Base-by-base conservation (phyloP, 2,113 vertebrate genomes). In the Microcebus murinus region DNA sequence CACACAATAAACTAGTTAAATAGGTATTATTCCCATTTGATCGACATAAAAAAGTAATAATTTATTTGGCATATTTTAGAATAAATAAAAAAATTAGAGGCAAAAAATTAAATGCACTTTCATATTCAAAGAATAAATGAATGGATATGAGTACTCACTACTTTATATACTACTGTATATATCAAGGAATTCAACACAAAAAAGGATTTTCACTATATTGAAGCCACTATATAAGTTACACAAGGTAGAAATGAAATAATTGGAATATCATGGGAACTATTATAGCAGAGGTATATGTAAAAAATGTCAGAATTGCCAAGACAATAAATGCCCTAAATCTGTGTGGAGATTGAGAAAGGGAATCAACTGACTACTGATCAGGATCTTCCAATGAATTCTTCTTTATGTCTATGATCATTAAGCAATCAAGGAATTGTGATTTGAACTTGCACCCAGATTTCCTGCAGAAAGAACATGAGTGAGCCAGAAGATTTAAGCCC, bases 391-490 rank as follows among this genome's bases (percentile, higher is more conserved):
- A 65, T 71, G 36, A 63, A 36, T 39, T 6, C 4, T 61, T 67
- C 36, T 79, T 45, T 70, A 87, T 50, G 87, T 50, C n/a, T 12
- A 39, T 23, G 29, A 88, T 52, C 65, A 73, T 61, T 79, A 45
- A 94, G 31, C 48, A 96, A 77, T 12, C 52, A 85, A 92, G 21
- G 59, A 93, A 93, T 90, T 45, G 70, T 21, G 50, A 84, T 34
- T 73, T 96, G 71, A 36, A 15, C 88, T 80, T 82, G 34, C 11
- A 89, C 82, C 57, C 95, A 39, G 59, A 90, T 85, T 79, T 96
- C 67, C 63, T 74, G 14, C 34, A 68, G 68, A 18, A 29, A 94
- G 48, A 85, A 25, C 21, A 85, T 23, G 23, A 31, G 55, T n/a
- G 21, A 90, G 25, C 23, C 77, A 94, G 65, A 96, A 96, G 6